Percentiles rank a stretch among this genome's conserved stretches.
phyloP scores from a whole-genome alignment of 2,888 invertebrate species.

The Heliconius aoede region DNA sequence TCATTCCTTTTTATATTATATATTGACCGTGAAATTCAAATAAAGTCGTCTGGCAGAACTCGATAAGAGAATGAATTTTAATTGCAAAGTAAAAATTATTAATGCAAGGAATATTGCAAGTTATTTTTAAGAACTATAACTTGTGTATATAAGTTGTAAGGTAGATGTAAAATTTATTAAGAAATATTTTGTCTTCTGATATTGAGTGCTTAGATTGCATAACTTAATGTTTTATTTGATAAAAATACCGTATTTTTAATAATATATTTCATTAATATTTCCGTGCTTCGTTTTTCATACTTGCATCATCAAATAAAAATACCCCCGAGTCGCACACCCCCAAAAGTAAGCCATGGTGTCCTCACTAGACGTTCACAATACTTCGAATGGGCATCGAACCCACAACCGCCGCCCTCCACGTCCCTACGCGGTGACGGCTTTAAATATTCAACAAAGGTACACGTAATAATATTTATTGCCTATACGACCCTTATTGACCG shows the following conservation, averaged over 20 bases:
- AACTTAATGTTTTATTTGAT: too few relatives aligned
- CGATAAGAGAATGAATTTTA: neutral
- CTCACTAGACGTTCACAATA: neutral
- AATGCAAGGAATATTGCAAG: neutral
- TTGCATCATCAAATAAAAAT: too few relatives aligned
- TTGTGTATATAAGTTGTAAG: neutral
- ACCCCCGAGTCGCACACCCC: too few relatives aligned
- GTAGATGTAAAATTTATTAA: too few relatives aligned
- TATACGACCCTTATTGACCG: slow-evolving; percentile 4
- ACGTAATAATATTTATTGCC: neutral
- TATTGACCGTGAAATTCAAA: slow-evolving; percentile 1
- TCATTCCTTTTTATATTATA: neutral
- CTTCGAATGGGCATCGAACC: neutral
- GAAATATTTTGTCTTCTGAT: too few relatives aligned
- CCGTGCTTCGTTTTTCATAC: too few relatives aligned
- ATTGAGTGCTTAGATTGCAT: too few relatives aligned
- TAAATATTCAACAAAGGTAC: neutral
- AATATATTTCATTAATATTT: neutral
- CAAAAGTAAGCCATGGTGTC: too few relatives aligned
- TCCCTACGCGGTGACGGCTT: neutral
- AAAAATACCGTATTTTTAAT: too few relatives aligned
- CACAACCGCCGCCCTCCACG: neutral
- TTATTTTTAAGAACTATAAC: neutral
- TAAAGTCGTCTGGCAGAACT: neutral
- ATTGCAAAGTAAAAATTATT: neutral